phyloP scores from a whole-genome alignment of 2,888 invertebrate genomes.

The Camptogramma bilineatum region DNA sequence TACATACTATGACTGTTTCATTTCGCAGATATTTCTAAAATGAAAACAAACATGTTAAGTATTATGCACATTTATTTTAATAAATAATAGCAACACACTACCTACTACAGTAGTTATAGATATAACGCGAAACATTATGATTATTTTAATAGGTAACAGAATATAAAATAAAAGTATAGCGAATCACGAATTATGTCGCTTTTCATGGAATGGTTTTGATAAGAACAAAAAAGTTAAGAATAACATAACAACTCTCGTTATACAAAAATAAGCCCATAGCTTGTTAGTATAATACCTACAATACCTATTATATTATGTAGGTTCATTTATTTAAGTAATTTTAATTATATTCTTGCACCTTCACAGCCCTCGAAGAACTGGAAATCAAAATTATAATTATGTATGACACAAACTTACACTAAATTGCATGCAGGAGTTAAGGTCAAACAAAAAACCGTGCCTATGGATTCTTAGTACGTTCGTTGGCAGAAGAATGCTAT shows the following conservation, averaged over 20 bases:
- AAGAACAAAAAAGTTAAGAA: conserved; percentile 47
- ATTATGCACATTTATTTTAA: conserved; percentile 26
- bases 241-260: conserved; percentile 46
- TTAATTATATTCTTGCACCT: conserved; percentile 38
- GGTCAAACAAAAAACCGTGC: neutral
- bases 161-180: conserved; percentile 45
- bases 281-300: conserved; percentile 2
- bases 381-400: conserved; percentile 59
- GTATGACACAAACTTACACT: conserved; percentile 10
- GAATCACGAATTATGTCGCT: conserved; percentile 49
- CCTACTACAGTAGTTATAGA: conserved; percentile 35
- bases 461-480: neutral
- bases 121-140: conserved; percentile 23
- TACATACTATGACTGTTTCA: too few species aligned
- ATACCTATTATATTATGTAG: neutral
- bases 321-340: neutral
- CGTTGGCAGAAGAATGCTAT: neutral
- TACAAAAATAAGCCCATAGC: conserved; percentile 49
- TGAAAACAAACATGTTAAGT: neutral
- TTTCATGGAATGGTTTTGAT: conserved; percentile 67
- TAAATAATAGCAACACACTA: conserved; percentile 44
- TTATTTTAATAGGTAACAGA: conserved; percentile 7
- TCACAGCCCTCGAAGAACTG: conserved; percentile 71
- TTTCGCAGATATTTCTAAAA: neutral
- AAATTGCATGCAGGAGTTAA: neutral